phyloP scores from a whole-genome alignment of 2,113 vertebrate species.

The Protobothrops mucrosquamatus region DNA sequence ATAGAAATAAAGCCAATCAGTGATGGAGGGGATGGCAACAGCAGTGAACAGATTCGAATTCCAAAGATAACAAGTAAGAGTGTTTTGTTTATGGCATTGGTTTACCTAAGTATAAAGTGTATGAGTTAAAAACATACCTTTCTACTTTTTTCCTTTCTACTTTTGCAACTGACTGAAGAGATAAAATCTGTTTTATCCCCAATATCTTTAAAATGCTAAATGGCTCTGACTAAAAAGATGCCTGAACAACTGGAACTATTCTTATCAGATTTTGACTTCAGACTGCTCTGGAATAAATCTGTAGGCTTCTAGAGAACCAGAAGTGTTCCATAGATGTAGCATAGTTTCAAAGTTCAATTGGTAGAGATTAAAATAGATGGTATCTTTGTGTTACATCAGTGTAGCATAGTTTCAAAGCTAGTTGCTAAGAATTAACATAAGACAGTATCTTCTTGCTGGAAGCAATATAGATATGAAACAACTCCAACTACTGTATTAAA shows the following conservation, averaged over 20 bases:
- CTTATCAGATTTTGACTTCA: not conserved
- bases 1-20: slow-evolving; percentile 93
- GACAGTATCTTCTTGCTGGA: not conserved
- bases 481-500: not conserved
- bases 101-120: not conserved
- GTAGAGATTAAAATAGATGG: not conserved
- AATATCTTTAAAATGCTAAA: fast-evolving
- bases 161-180: not conserved
- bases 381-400: not conserved
- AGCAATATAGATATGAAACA: not conserved
- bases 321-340: not conserved
- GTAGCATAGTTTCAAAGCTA: not conserved
- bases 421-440: not conserved
- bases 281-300: not conserved
- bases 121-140: not conserved
- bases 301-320: not conserved
- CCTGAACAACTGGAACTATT: not conserved
- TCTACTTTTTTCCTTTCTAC: not conserved
- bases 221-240: fast-evolving
- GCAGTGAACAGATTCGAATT: slow-evolving; percentile 92
- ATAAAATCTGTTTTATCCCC: not conserved
- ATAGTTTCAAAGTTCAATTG: not conserved
- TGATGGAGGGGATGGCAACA: slow-evolving; percentile 94
- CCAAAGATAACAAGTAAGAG: slow-evolving; percentile 82
- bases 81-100: not conserved